Evolutionary conservation across 2,888 invertebrate genomes (phyloP), one percentile per base, ranked within the genome.

Genomic region (Euphydryas editha): DNA sequence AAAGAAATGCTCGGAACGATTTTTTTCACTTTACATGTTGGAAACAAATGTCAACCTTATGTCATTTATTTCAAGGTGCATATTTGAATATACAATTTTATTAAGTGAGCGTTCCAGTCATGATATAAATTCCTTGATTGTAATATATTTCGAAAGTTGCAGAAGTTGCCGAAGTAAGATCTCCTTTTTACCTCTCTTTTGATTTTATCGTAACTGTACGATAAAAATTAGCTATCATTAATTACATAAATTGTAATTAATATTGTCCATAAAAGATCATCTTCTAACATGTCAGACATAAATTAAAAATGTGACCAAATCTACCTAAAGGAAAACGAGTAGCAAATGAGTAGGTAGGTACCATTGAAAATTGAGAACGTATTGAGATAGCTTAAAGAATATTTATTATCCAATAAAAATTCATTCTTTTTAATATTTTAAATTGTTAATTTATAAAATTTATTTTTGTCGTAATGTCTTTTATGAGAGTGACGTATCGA

Each of bases 401-500:
- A 49, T 49, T 54, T 24, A 30, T 10, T 3, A 10, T 54, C 8
- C 1, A 54, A 36, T 36, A 54, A n/a, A 54, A 54, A 30, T n/a
- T n/a, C 24, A 54, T 54, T 49, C 8, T 18, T 20, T 20, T 51
- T 51, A 51, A 30, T 30, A 30, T 24, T 1, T 24, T 15, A 24
- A 54, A 54, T 36, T 17, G 54, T 11, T 17, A 18, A 36, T 51
- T 51, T 51, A 51, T 51, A n/a, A 21, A 36, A 36, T 11, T 36
- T 54, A 54, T 54, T 24, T 8, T 30, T 54, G 17, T 51, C 7
- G 30, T 54, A 54, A 30, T 30, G 54, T 54, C 36, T 54, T 51
- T 54, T 59, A 60, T 51, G 42, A 6, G 18, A 47, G 49, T 42
- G n/a, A 37, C 20, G 20, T 59, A 46, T 64, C 20, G 37, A 58